Evolutionary conservation across 2,113 vertebrate species (phyloP).

Genomic region (Gambusia holbrooki): DNA sequence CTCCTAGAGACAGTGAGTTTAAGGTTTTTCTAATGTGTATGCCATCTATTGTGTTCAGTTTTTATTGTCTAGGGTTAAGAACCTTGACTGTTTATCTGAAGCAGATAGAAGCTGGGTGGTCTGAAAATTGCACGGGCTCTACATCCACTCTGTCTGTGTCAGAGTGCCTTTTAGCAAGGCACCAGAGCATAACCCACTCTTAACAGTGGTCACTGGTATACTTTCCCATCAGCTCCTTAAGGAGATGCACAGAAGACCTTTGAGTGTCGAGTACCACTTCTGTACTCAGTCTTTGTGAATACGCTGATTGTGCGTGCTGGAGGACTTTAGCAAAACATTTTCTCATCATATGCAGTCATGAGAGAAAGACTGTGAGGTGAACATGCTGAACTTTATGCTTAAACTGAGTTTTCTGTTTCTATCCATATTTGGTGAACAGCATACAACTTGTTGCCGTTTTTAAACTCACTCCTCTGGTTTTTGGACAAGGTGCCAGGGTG

Average conservation of each 20-base stretch:
- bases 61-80: conserved; percentile 11
- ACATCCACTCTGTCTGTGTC: conserved; percentile 14
- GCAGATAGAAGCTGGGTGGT: conserved; percentile 16
- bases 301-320: neutral
- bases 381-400: neutral
- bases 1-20: neutral
- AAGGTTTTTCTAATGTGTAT: conserved; percentile 4
- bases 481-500: neutral
- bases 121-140: conserved; percentile 3
- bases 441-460: conserved; percentile 5
- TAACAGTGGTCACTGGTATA: neutral
- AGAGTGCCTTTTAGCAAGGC: conserved; percentile 39
- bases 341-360: neutral
- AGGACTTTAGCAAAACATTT: neutral
- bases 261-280: neutral
- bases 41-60: neutral
- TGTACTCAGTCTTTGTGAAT: neutral
- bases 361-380: conserved; percentile 1
- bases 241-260: neutral
- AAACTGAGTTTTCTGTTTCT: conserved; percentile 5
- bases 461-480: neutral
- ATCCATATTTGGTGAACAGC: conserved; percentile 38
- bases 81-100: conserved; percentile 9
- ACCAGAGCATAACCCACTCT: conserved; percentile 33
- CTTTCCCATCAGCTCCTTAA: neutral